A percentile compares a stretch with the other conserved stretches of the same genome.
Conservation (phyloP, 2,888 invertebrate genomes). For the Heliothis peltigera region DNA sequence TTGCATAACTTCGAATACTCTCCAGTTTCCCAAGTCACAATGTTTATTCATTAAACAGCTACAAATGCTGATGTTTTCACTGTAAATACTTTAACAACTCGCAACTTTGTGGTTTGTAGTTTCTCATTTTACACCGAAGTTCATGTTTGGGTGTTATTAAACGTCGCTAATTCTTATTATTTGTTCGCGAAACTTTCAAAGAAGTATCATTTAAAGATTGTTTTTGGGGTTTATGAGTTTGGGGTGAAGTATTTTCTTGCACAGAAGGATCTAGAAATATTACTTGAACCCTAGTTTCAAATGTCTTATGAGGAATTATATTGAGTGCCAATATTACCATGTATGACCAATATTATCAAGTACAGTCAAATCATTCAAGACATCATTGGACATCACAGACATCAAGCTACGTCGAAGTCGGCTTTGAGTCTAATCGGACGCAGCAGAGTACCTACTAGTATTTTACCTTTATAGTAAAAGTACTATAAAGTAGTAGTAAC, state of each 20-base stretch:
- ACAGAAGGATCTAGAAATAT: too few species aligned
- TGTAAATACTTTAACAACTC: slow-evolving; percentile 70
- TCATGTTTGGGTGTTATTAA: slow-evolving; percentile 72
- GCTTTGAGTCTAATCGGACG: too few species aligned
- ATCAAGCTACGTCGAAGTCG: too few species aligned
- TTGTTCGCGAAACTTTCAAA: slow-evolving; percentile 74
- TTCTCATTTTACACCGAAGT: slow-evolving; percentile 62
- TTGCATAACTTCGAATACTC: slow-evolving; percentile 29
- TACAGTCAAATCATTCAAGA: too few species aligned
- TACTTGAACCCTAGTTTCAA: too few species aligned
- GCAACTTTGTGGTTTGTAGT: slow-evolving; percentile 70
- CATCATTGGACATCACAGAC: too few species aligned
- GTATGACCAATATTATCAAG: too few species aligned
- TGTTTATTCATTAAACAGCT: slow-evolving; percentile 65
- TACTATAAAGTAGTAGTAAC: too few species aligned
- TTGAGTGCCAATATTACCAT: too few species aligned
- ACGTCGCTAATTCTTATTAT: slow-evolving; percentile 79
- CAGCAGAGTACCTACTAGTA: too few species aligned
- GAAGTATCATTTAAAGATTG: slow-evolving; percentile 40
- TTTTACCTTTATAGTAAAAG: too few species aligned
- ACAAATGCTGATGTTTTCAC: slow-evolving; percentile 65
- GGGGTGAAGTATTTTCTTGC: not conserved
- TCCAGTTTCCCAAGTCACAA: slow-evolving; percentile 36
- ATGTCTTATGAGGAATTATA: too few species aligned
- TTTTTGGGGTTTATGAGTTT: slow-evolving; percentile 40